Base-by-base conservation (phyloP, 1,140 invertebrate genomes). In the Chrysomallon squamiferum region DNA sequence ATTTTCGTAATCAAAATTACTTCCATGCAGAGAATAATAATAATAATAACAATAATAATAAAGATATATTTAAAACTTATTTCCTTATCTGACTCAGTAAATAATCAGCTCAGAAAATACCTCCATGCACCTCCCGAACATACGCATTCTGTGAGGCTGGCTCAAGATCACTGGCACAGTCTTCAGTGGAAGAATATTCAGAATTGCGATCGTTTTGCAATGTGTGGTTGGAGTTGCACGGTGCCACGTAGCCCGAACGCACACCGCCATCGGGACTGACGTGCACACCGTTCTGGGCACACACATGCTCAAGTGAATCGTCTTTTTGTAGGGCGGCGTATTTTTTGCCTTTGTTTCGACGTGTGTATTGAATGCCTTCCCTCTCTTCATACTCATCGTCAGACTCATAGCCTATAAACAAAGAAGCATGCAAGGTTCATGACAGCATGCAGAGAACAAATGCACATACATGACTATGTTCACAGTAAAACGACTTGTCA, bases 401-500 rank as follows among this genome's bases (percentile, higher is more conserved):
- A 45, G 78, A 76, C 72, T 82, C 80, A 77, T 78, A 84, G 64
- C 82, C 82, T 84, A 84, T 49, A 84, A 81, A 71, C 74, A 69
- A 79, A 67, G 72, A 79, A 78, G 64, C 76, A 81, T 77, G 78
- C 76, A 76, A 50, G 66, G 52, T 56, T 71, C 58, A 62, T 33
- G 30, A 62, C 63, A 68, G 66, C 62, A 72, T 69, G 62, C 62
- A 65, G 15, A 22, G 38, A 50, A 65, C 45, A 64, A n/a, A 64
- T 41, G 33, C 29, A 45, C 41, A 7, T 15, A 45, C 41, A 7
- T 15, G 35, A 38, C 35, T 38, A 38, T n/a, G n/a, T n/a, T 38
- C 35, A 38, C 35, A 38, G 35, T 5, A 38, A 38, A n/a, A n/a
- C n/a, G n/a, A n/a, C n/a, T n/a, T n/a, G n/a, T n/a, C n/a, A n/a